Evolutionary conservation across 2,113 vertebrate genomes (phyloP), one percentile per base, ranked within the genome.

Genomic region (Gila orcuttii): DNA sequence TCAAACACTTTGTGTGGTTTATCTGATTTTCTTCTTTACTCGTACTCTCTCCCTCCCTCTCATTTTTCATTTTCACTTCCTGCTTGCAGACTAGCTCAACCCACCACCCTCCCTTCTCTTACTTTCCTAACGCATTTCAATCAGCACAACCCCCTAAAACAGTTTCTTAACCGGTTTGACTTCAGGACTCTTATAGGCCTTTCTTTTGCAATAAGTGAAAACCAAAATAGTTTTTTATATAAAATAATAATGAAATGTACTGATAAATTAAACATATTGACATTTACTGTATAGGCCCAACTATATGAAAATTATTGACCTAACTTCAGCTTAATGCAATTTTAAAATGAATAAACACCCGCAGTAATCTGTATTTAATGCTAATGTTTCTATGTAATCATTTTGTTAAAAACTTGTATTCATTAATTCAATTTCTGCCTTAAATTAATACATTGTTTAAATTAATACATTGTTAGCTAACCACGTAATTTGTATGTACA

Each of bases 31-130:
- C 83, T 79, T 85, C 80, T 88, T 79, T 82, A 45, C 86, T 85
- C 62, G 76, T 78, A 23, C 81, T 71, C 75, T 59, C 79, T 77
- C 86, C 71, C 75, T 86, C 71, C 62, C 64, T 79, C 85, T 85
- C 77, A 73, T 86, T 87, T 83, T 89, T 77, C 86, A 84, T 85
- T 88, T 89, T 89, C 91, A 90, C 91, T 90, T 91, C 91, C 91
- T 91, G 90, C 91, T 91, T 82, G 77, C 85, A 87, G 83, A 86
- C 87, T 90, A 87, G 87, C 86, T 89, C 88, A 84, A 84, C 86
- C 89, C 87, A 88, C 88, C 88, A 86, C 87, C 78, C 88, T 88
- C 79, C 83, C 84, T 87, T 82, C 77, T 89, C 74, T 85, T 86
- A 62, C 82, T 86, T 85, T 80, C 82, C 87, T 87, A 80, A 85